Base-by-base conservation (phyloP, 2,113 vertebrate genomes). In the Stercorarius parasiticus region DNA sequence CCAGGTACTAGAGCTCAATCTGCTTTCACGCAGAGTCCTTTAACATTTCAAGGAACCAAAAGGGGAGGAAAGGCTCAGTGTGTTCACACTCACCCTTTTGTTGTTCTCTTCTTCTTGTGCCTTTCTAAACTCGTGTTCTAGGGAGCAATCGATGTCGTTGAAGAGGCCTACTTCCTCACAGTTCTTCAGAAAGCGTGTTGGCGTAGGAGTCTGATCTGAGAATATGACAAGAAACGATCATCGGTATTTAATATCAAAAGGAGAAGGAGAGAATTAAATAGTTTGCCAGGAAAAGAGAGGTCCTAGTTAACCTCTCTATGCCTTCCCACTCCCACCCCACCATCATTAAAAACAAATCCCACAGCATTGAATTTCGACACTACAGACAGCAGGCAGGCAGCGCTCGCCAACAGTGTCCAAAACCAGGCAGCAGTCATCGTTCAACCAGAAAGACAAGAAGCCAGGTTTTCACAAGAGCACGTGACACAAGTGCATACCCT, bases 141-240 rank as follows among this genome's bases (percentile, higher is more conserved):
- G 98, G 96, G 99, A 99, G 97, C 99, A 99, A 95, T 99, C 99
- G 50, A 99, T 98, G 82, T 99, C 99, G 19, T 98, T 99, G 98
- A 99, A 99, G 96, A 99, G 98, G 59, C 99, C 99, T 67, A 99
- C 99, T 95, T 99, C 99, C 96, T 99, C 99, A 76, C 99, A 99
- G 98, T 99, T 99, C 98, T 99, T 99, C 98, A 99, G 97, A 96
- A 99, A 99, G 82, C 99, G 99, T 2, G 99, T 99, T 34, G 99
- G 99, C 17, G 99, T 99, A 10, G 99, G 99, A 72, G 99, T 99
- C 97, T 99, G 99, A 98, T 99, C 99, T 99, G 98, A 90, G 98
- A 98, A 96, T 36, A 81, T 12, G 67, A 62, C 53, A 91, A 85
- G 50, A 88, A 86, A 96, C 29, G 3, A 29, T 64, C 27, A 7